Conservation (phyloP, 2,888 invertebrate species). For the Xestia xanthographa region DNA sequence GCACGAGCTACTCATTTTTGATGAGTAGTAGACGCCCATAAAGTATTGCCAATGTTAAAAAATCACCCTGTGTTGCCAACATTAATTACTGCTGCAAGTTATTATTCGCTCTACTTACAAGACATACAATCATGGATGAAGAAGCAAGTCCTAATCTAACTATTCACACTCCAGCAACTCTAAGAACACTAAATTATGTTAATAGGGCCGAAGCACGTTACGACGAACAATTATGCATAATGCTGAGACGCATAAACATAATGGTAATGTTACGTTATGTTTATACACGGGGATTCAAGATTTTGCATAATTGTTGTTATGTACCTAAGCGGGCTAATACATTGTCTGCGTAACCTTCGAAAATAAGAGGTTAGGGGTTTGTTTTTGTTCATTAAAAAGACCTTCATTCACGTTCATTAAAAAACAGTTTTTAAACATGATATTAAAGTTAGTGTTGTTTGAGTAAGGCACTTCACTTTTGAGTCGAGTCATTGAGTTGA, state of each 20-base stretch:
- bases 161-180: slow-evolving; percentile 16
- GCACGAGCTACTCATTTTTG: too few species aligned
- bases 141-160: slow-evolving; percentile 14
- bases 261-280: slow-evolving; percentile 36
- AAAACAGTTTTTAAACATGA: background rate
- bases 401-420: too few species aligned
- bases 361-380: background rate
- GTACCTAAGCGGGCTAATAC: slow-evolving; percentile 17
- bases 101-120: slow-evolving; percentile 24
- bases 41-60: background rate
- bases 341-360: background rate
- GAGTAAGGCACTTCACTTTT: background rate
- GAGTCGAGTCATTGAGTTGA: background rate
- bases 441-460: background rate
- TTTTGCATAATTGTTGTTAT: slow-evolving; percentile 31
- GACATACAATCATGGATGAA: slow-evolving; percentile 32
- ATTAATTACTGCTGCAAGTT: background rate
- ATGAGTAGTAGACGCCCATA: too few species aligned
- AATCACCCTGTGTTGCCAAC: background rate
- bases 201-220: slow-evolving; percentile 25
- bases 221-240: slow-evolving; percentile 44
- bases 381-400: slow-evolving; percentile 1
- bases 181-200: slow-evolving; percentile 45
- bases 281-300: slow-evolving; percentile 29
- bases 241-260: slow-evolving; percentile 40